These are phyloP conservation scores for Drosophila nigritarsus DNA, from an alignment of 2,888 invertebrate genomes.

Conservation along the genomic window DNA sequence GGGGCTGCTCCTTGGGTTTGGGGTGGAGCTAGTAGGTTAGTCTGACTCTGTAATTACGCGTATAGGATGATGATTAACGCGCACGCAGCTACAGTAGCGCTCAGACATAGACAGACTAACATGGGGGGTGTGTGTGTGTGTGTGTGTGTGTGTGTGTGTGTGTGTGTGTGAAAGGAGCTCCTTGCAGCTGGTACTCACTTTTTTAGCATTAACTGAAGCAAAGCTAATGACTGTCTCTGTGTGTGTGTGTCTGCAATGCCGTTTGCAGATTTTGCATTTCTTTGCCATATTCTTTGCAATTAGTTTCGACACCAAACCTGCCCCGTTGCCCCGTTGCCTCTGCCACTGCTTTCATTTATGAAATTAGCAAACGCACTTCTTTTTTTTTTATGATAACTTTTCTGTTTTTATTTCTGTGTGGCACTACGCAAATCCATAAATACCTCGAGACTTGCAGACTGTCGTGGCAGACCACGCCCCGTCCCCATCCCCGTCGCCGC, in stretches of 20 bases:
- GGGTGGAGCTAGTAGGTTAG: slow-evolving; percentile 6
- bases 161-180: neutral
- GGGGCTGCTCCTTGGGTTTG: neutral
- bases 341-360: slow-evolving; percentile 58
- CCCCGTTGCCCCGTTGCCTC: neutral
- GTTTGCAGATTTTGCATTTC: slow-evolving; percentile 66
- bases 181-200: slow-evolving; percentile 58
- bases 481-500: no score
- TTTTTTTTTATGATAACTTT: neutral
- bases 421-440: slow-evolving; percentile 49
- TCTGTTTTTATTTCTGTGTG: slow-evolving; percentile 18
- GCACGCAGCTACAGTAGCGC: slow-evolving; percentile 57
- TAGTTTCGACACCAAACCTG: slow-evolving; percentile 59
- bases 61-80: slow-evolving; percentile 83
- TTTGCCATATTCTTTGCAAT: slow-evolving; percentile 78
- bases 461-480: slow-evolving; percentile 1
- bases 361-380: slow-evolving; percentile 77
- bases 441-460: slow-evolving; percentile 45
- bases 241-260: slow-evolving; percentile 57
- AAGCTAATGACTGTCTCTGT: slow-evolving; percentile 72
- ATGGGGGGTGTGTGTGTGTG: neutral
- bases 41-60: slow-evolving; percentile 80
- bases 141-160: neutral
- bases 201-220: slow-evolving; percentile 77
- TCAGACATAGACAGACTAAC: slow-evolving; percentile 28